A percentile compares a stretch with the other conserved stretches of the same genome.
Evolutionary conservation across 2,888 invertebrate species (phyloP).

Genomic region (Ernsta delagoae): DNA sequence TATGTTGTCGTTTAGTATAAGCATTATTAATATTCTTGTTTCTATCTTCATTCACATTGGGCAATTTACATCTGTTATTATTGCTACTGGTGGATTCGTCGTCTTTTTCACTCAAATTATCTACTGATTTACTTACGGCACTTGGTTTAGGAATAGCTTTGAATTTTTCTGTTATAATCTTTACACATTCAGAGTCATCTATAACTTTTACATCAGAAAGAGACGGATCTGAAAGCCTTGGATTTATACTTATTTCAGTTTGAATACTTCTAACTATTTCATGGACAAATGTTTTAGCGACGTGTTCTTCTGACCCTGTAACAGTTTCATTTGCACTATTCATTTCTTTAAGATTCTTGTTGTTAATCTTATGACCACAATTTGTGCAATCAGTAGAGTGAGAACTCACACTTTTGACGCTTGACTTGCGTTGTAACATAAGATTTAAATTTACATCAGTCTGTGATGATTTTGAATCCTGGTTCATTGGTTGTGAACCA

Average conservation of each 20-base stretch:
- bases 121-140: constrained; percentile 33
- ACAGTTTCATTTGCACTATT: constrained; percentile 33
- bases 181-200: constrained; percentile 55
- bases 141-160: constrained; percentile 48
- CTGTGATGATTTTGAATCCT: constrained; percentile 66
- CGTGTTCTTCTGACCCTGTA: constrained; percentile 3
- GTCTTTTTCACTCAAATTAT: neutral
- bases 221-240: constrained; percentile 70
- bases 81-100: neutral
- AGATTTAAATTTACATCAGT: constrained; percentile 57
- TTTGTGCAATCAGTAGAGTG: constrained; percentile 38
- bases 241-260: constrained; percentile 76
- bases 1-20: constrained; percentile 39
- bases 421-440: constrained; percentile 47
- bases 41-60: constrained; percentile 17
- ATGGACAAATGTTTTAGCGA: constrained; percentile 37
- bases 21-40: neutral
- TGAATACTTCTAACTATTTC: constrained; percentile 70
- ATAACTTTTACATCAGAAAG: constrained; percentile 69
- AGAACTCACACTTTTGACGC: constrained; percentile 46
- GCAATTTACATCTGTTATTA: constrained; percentile 31
- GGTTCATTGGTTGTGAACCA: constrained; percentile 22
- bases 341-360: constrained; percentile 17
- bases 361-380: constrained; percentile 15
- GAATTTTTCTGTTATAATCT: constrained; percentile 57